These are phyloP conservation scores for Hyposoter didymator DNA, from an alignment of 2,888 invertebrate genomes.

Conservation along the genomic window DNA sequence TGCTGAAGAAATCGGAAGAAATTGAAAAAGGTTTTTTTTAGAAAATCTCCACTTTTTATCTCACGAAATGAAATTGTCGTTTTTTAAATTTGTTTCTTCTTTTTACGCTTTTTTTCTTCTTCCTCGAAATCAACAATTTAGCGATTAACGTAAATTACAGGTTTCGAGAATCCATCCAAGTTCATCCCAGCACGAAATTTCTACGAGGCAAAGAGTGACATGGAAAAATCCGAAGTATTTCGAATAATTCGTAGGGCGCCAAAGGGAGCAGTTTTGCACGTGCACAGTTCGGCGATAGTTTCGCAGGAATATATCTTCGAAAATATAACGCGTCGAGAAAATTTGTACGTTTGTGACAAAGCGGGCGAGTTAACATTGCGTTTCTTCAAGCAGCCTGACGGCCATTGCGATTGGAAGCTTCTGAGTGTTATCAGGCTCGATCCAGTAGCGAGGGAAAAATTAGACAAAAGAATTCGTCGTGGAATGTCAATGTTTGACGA, in stretches of 20 bases:
- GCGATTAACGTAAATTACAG: slow-evolving; percentile 56
- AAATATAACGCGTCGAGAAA: slow-evolving; percentile 87
- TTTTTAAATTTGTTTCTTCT: no score
- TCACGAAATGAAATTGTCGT: no score
- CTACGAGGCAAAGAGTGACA: slow-evolving; percentile 86
- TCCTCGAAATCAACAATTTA: no score
- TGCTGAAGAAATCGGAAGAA: no score
- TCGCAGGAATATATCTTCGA: slow-evolving; percentile 87
- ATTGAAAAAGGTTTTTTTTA: no score
- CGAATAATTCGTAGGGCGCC: slow-evolving; percentile 89
- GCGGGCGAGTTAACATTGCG: slow-evolving; percentile 70
- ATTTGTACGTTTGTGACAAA: slow-evolving; percentile 86
- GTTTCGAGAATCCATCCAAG: slow-evolving; percentile 80
- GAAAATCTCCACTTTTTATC: no score
- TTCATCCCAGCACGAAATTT: slow-evolving; percentile 89
- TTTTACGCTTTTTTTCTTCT: no score
- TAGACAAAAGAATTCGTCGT: slow-evolving; percentile 86
- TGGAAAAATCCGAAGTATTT: slow-evolving; percentile 88
- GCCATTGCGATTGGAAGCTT: slow-evolving; percentile 76
- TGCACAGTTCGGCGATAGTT: slow-evolving; percentile 88
- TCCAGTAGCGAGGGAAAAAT: slow-evolving; percentile 67
- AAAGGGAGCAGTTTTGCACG: slow-evolving; percentile 90
- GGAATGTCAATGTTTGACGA: slow-evolving; percentile 86
- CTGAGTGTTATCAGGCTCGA: slow-evolving; percentile 74
- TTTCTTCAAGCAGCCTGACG: slow-evolving; percentile 72